A percentile compares a stretch with the other conserved stretches of the same genome.
Evolutionary conservation across 30 jellyfish, hydroid and myxozoan species (phyloP).

Genomic region (Nemopilema nomurai): DNA sequence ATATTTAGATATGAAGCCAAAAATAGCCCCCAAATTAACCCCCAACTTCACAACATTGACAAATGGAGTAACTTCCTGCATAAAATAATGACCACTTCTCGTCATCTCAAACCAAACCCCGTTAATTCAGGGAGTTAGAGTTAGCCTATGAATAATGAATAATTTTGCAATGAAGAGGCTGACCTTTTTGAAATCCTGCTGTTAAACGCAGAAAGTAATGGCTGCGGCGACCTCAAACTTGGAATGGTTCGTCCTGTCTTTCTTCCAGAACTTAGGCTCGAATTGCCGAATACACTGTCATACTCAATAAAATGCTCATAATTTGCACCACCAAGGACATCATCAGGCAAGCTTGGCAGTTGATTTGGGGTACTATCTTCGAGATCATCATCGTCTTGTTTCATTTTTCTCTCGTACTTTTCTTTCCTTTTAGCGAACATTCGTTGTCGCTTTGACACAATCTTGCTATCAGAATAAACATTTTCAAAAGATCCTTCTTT

Average conservation of each 20-base stretch:
- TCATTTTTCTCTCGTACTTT: constrained; percentile 30
- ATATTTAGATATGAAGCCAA: too few relatives aligned
- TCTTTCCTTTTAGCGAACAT: constrained; percentile 53
- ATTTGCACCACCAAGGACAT: background rate
- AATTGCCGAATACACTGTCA: constrained; percentile 35
- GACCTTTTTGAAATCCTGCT: constrained; percentile 45
- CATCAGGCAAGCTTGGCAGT: background rate
- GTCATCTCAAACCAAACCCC: too few relatives aligned
- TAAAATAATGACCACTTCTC: too few relatives aligned
- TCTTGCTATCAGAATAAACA: constrained; percentile 4
- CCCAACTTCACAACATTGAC: too few relatives aligned
- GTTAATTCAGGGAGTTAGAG: background rate
- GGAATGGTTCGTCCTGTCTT: constrained; percentile 18
- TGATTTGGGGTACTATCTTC: background rate
- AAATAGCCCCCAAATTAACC: too few relatives aligned
- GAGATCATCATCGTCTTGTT: background rate
- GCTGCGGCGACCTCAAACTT: constrained; percentile 70
- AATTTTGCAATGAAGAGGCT: background rate
- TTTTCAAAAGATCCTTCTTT: constrained; percentile 39
- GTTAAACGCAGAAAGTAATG: constrained; percentile 50
- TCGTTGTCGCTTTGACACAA: constrained; percentile 40
- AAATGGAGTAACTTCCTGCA: too few relatives aligned
- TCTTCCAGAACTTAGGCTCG: background rate
- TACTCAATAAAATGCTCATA: constrained; percentile 23
- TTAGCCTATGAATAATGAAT: background rate